phyloP scores from a whole-genome alignment of 1,140 invertebrate species.

The Drosophila sp. region DNA sequence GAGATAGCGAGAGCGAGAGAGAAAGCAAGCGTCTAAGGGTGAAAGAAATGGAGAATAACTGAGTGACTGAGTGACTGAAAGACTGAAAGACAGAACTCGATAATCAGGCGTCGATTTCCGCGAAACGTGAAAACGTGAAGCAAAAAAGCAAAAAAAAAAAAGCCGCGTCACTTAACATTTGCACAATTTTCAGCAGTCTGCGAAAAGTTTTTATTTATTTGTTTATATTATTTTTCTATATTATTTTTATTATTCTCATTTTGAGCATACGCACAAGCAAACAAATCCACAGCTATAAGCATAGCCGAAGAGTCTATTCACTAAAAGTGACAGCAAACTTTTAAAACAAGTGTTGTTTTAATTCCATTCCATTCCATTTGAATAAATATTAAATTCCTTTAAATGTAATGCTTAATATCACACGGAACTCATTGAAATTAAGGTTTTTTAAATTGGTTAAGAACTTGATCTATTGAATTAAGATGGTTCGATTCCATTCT shows the following conservation, averaged over 20 bases:
- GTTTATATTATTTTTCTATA: not conserved
- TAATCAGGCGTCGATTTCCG: slow-evolving; percentile 46
- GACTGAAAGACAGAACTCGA: slow-evolving; percentile 13
- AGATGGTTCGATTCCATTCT: not conserved
- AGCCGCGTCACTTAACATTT: slow-evolving; percentile 33
- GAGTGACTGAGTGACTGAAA: not conserved
- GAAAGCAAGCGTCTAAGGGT: not conserved
- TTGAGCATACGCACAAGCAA: slow-evolving; percentile 1
- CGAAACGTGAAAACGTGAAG: slow-evolving; percentile 46
- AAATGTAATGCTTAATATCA: not conserved
- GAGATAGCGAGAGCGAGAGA: not conserved
- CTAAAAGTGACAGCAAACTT: not conserved
- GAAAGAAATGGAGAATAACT: not conserved
- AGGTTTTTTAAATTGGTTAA: too few relatives aligned
- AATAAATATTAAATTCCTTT: too few relatives aligned
- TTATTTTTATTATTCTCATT: slow-evolving; percentile 7
- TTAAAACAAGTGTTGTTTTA: not conserved
- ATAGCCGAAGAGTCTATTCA: slow-evolving; percentile 2
- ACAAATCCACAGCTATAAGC: not conserved
- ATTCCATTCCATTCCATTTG: not conserved
- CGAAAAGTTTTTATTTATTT: slow-evolving; percentile 33
- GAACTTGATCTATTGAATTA: not conserved
- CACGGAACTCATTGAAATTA: too few relatives aligned
- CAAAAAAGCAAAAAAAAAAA: slow-evolving; percentile 19
- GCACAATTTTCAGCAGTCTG: slow-evolving; percentile 40